Evolutionary conservation across 2,113 vertebrate genomes (phyloP), one percentile per base, ranked within the genome.

Genomic region (Ciconia boyciana): DNA sequence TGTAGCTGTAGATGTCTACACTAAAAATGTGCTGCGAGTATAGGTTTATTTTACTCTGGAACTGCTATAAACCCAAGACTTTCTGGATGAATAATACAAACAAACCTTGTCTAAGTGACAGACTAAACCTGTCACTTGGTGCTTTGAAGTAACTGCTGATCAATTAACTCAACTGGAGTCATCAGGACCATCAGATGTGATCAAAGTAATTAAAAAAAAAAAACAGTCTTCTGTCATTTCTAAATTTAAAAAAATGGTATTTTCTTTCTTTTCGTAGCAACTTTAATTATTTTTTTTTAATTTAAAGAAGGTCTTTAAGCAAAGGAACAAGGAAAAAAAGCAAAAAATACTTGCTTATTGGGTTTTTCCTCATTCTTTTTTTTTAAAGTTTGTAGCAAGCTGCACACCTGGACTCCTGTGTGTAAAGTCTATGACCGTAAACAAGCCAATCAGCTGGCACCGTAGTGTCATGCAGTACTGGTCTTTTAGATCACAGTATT

Each of bases 231-330:
- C 13, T 46, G 17, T 25, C 1, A 72, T 46, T 78, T 36, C 3
- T 58, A 64, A 46, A 49, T 78, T 12, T 8, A 2, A 41, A 81
- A 49, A 28, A 14, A 2, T 0, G 3, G 2, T 7, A 7, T 20
- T 49, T 39, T 43, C 4, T 48, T 57, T 64, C 29, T 78, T 64
- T 52, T 34, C 2, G 6, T 58, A 55, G n/a, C n/a, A 49, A 48
- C 24, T 54, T 28, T 31, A 10, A 9, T 29, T 36, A 22, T 57
- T 85, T 82, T 46, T 65, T 54, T 24, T 44, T 3, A 21, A 57
- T 49, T 19, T 48, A 31, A 52, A 32, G 17, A 61, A 34, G 4
- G 16, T 24, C 25, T 79, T 75, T 83, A 70, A 87, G 60, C 11
- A 70, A 82, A 64, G 15, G 4, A 52, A 32, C 11, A 31, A 31